These are phyloP conservation scores for Penaeus monodon DNA, from an alignment of 2,888 invertebrate genomes.

Conservation along the genomic window DNA sequence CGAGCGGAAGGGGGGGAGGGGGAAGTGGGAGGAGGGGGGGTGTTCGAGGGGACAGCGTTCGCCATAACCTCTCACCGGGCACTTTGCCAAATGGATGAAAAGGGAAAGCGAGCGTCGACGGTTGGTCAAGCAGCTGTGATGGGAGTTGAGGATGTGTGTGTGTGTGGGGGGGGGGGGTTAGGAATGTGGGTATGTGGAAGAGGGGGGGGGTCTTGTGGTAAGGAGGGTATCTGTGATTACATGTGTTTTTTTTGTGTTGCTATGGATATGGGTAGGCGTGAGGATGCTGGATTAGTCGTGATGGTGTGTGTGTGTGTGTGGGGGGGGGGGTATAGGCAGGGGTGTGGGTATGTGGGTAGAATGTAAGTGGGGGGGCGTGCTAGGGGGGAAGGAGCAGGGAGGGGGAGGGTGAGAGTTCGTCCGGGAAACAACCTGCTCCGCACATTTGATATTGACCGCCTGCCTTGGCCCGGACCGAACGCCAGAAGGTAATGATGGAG, in stretches of 20 bases:
- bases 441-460: not conserved
- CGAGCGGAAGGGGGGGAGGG: too few relatives aligned
- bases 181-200: too few relatives aligned
- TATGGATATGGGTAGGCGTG: too few relatives aligned
- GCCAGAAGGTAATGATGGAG: too few relatives aligned
- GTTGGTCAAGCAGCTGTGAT: not conserved
- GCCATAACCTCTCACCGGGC: not conserved
- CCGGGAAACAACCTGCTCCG: not conserved
- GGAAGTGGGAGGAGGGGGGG: too few relatives aligned
- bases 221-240: too few relatives aligned
- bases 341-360: not conserved
- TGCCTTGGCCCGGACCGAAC: not conserved
- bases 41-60: not conserved
- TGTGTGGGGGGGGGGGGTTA: not conserved
- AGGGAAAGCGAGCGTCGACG: not conserved
- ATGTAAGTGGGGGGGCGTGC: not conserved
- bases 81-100: not conserved
- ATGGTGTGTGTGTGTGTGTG: not conserved
- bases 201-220: too few relatives aligned
- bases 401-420: not conserved
- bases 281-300: too few relatives aligned
- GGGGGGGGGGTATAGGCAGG: not conserved
- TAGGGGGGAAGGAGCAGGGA: fast-evolving
- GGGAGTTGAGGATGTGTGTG: not conserved
- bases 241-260: too few relatives aligned